These are phyloP conservation scores for Cossypha niveicapilla DNA, from an alignment of 2,797 vertebrate genomes.

Conservation along the genomic window DNA sequence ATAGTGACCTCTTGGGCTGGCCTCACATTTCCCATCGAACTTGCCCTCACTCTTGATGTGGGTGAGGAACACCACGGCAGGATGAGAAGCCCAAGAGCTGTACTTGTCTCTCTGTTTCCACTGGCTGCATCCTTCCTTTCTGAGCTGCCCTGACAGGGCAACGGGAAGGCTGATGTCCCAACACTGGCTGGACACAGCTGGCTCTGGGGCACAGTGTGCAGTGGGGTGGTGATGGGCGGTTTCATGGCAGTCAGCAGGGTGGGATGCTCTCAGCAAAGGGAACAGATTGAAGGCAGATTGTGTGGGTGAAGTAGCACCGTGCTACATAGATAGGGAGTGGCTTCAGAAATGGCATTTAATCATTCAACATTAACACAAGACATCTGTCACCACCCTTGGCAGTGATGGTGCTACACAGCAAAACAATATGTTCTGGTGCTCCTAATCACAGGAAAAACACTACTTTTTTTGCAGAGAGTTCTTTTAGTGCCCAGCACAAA, in stretches of 20 bases:
- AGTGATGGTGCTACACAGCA: constrained; percentile 59
- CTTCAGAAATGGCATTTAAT: constrained; percentile 79
- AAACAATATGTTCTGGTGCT: constrained; percentile 74
- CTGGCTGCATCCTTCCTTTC: rapidly evolving
- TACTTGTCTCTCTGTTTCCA: not conserved
- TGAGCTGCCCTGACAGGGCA: not conserved
- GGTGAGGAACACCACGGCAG: rapidly evolving
- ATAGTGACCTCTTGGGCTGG: not conserved
- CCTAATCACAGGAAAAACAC: constrained; percentile 79
- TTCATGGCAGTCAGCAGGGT: constrained; percentile 23
- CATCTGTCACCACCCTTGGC: constrained; percentile 76
- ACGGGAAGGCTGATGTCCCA: not conserved
- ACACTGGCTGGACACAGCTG: not conserved
- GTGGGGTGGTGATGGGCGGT: not conserved
- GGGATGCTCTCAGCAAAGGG: constrained; percentile 43
- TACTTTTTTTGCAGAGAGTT: constrained; percentile 74
- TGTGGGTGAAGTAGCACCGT: constrained; percentile 39
- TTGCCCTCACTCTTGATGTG: rapidly evolving
- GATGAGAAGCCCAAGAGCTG: not conserved
- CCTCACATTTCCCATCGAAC: not conserved
- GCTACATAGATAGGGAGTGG: constrained; percentile 66
- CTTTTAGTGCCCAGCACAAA: constrained; percentile 73
- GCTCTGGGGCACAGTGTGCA: not conserved
- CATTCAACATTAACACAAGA: constrained; percentile 81
- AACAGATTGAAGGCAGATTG: constrained; percentile 81